Conservation (phyloP, 2,888 invertebrate species). For the Xanthorhoe spadicearia region DNA sequence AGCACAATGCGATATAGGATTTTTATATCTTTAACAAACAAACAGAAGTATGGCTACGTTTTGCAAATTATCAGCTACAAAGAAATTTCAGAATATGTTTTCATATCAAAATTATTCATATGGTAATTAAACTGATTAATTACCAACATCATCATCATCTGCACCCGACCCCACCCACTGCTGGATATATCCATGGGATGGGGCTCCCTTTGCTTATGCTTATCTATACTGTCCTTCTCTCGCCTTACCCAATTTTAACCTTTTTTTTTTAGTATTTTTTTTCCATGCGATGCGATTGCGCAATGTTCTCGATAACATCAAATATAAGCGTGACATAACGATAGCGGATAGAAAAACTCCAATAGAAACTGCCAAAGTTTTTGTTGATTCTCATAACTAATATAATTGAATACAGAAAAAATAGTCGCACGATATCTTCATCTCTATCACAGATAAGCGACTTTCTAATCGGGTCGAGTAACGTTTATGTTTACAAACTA, state of each 20-base stretch:
- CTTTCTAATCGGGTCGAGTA: slow-evolving; percentile 78
- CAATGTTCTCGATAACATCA: slow-evolving; percentile 25
- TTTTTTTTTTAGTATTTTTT: background rate
- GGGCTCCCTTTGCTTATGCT: no score
- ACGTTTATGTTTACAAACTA: slow-evolving; percentile 74
- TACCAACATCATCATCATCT: no score
- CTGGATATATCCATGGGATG: no score
- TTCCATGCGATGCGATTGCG: background rate
- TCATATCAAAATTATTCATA: background rate
- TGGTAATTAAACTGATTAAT: background rate
- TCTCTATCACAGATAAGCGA: slow-evolving; percentile 72
- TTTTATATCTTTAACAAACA: background rate
- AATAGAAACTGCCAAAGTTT: slow-evolving; percentile 40
- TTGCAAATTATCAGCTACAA: background rate
- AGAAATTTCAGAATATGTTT: background rate
- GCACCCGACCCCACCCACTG: no score
- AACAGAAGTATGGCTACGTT: background rate
- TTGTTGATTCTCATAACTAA: slow-evolving; percentile 41
- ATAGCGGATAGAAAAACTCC: slow-evolving; percentile 29
- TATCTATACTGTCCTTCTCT: no score
- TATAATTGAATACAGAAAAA: slow-evolving; percentile 59
- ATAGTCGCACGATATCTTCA: slow-evolving; percentile 68
- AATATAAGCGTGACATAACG: slow-evolving; percentile 34
- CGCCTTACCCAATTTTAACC: no score
- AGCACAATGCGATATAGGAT: background rate